Conservation (phyloP, 2,797 vertebrate genomes). For the Loriculus beryllinus region DNA sequence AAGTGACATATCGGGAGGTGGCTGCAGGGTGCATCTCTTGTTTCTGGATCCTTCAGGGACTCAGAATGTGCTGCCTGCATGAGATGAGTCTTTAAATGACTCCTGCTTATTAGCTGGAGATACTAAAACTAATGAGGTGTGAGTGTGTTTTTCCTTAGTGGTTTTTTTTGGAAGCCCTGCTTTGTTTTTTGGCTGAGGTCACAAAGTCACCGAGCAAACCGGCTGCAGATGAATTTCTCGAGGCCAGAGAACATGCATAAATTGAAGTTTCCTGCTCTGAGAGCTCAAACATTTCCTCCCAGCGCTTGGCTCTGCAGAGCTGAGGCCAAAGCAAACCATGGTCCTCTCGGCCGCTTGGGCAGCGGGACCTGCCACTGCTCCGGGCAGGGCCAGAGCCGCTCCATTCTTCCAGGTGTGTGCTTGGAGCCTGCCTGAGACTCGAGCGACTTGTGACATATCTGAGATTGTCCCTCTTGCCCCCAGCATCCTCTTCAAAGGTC, state of each 20-base stretch:
- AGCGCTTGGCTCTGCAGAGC: not conserved
- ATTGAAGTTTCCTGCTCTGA: conserved; percentile 63
- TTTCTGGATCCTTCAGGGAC: not conserved
- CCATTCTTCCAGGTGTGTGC: not conserved
- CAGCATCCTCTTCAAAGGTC: not conserved
- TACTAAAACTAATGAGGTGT: conserved; percentile 53
- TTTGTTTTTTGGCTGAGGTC: conserved; percentile 64
- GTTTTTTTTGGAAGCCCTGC: conserved; percentile 58
- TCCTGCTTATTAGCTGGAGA: conserved; percentile 39
- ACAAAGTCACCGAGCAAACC: conserved; percentile 44
- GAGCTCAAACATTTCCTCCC: conserved; percentile 63
- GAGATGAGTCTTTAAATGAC: conserved; percentile 48
- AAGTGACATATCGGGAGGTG: not conserved
- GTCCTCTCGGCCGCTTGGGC: accelerated
- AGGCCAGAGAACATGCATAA: conserved; percentile 55
- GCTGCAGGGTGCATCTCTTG: not conserved
- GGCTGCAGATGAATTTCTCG: conserved; percentile 60
- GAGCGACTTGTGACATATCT: not conserved
- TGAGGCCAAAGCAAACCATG: conserved; percentile 27
- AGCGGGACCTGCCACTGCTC: not conserved
- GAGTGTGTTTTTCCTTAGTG: not conserved
- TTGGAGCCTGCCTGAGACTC: accelerated
- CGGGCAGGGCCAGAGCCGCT: not conserved
- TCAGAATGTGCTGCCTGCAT: accelerated
- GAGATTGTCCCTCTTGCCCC: not conserved